A percentile compares a stretch with the other conserved stretches of the same genome.
Evolutionary conservation across 1,140 invertebrate genomes (phyloP).

Genomic region (Drosophila paulistorum): DNA sequence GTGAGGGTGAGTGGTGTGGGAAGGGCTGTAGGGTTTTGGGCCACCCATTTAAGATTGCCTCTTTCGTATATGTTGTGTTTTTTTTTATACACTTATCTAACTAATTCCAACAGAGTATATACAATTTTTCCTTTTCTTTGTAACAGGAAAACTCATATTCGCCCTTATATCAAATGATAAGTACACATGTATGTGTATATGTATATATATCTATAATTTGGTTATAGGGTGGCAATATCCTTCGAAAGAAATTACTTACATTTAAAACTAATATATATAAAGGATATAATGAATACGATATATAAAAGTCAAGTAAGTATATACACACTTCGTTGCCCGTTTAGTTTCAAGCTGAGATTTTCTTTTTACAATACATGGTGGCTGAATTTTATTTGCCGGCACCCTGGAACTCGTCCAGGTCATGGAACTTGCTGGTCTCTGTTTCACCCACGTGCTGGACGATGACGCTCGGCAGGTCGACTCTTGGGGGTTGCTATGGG

Average conservation of each 20-base stretch:
- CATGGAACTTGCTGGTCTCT: conserved; percentile 32
- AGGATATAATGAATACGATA: no score
- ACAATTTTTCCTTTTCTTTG: background rate
- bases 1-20: no score
- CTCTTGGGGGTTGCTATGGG: conserved; percentile 12
- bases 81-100: background rate
- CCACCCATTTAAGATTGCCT: background rate
- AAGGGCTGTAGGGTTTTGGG: background rate
- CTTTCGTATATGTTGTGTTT: conserved; percentile 5
- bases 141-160: no score
- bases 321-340: background rate
- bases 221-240: no score
- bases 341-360: background rate
- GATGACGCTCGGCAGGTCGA: background rate
- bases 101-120: background rate
- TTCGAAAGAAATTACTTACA: no score
- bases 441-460: background rate
- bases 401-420: conserved; percentile 27
- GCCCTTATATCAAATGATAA: no score
- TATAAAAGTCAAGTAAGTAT: background rate
- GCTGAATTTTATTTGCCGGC: conserved; percentile 53
- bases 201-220: no score
- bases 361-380: conserved; percentile 31
- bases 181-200: no score
- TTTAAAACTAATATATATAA: no score